Evolutionary conservation across 2,888 invertebrate genomes (phyloP), one percentile per base, ranked within the genome.

Genomic region (Scaptomyza parva): DNA sequence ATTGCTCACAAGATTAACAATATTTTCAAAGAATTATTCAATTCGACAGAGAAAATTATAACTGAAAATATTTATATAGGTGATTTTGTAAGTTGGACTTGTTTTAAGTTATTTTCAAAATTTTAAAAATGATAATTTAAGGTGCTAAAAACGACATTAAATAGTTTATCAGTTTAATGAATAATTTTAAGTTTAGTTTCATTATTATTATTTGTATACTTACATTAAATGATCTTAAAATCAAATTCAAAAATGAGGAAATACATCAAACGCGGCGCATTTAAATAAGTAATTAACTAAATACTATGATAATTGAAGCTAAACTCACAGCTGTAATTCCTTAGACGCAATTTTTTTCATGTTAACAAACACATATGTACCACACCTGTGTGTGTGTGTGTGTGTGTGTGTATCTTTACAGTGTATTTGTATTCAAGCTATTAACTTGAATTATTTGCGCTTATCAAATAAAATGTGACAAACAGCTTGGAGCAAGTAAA

Each of bases 401-500:
- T 22, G 5, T 22, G 22, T 22, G 22, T 22, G 22, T 9, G 9
- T 28, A 28, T 17, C 3, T 7, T 14, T 14, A 35, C 14, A 7
- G 5, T 11, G 45, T 54, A 47, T 60, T 14, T 9, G 53, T 45
- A 45, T 47, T 55, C 3, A 48, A 22, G 26, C 55, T 51, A 17
- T 41, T 33, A 37, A 41, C 41, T 47, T 28, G 55, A 57, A 68
- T 70, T 76, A 66, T 76, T 75, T 75, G 70, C 75, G 65, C 70
- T 70, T 65, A 73, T 77, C 75, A 71, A 78, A 76, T 70, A 70
- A 75, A 67, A 69, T 69, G 72, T 61, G 73, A 67, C 70, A 67
- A 74, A 67, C 67, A 67, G 62, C 63, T 47, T 53, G 52, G 52
- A 40, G 53, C 48, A 54, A 30, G 17, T 50, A 6, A 9, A 30